Conservation (phyloP, 2,113 vertebrate species). For the Ornithorhynchus anatinus region DNA sequence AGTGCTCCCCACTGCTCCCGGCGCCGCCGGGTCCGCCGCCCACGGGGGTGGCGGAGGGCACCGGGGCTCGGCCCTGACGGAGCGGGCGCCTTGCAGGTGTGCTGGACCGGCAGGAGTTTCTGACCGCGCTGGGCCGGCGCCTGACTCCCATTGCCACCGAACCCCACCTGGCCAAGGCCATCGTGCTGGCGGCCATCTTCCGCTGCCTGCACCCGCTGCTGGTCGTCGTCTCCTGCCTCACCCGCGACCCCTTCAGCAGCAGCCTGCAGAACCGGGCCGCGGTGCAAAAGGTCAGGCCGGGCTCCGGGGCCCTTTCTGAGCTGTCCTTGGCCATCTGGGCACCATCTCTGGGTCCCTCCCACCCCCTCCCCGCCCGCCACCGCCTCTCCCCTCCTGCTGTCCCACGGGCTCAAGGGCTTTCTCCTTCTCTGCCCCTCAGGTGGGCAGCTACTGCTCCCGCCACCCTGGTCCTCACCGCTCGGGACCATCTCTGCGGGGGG, state of each 20-base stretch:
- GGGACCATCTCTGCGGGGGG: no score
- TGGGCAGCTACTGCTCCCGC: no score
- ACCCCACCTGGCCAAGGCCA: slow-evolving; percentile 90
- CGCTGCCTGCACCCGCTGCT: slow-evolving; percentile 89
- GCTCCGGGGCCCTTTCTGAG: no score
- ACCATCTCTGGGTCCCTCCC: no score
- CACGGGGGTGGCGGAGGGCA: slow-evolving; percentile 67
- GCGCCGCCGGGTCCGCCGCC: background rate
- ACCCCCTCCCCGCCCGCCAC: no score
- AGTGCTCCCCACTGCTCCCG: no score
- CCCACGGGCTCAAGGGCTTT: no score
- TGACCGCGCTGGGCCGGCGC: slow-evolving; percentile 88
- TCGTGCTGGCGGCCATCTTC: slow-evolving; percentile 88
- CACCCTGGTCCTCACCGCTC: no score
- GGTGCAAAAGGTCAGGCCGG: slow-evolving; percentile 80
- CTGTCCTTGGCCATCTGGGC: no score
- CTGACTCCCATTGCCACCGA: slow-evolving; percentile 91
- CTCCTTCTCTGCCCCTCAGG: no score
- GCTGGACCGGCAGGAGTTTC: slow-evolving; percentile 82
- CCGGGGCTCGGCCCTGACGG: background rate
- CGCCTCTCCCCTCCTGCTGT: no score
- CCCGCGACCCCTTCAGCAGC: slow-evolving; percentile 93
- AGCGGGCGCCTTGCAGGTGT: slow-evolving; percentile 73
- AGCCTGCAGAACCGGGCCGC: slow-evolving; percentile 86
- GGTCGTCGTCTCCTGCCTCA: slow-evolving; percentile 88